A percentile compares a stretch with the other conserved stretches of the same genome.
Evolutionary conservation across 2,113 vertebrate species (phyloP).

Genomic region (Trichomycterus rosablanca): DNA sequence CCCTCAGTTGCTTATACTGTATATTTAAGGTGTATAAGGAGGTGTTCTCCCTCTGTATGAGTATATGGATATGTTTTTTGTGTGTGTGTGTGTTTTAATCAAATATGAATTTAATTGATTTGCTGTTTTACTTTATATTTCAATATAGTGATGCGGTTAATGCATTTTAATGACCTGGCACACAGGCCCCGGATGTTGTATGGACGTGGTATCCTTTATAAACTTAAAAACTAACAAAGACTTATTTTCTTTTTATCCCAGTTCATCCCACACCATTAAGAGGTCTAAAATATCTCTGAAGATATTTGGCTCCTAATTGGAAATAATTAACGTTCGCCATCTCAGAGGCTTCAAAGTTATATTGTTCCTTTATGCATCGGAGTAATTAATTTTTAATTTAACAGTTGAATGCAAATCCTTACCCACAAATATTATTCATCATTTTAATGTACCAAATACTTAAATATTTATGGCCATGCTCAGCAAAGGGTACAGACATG

Average conservation of each 20-base stretch:
- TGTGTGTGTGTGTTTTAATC: conserved; percentile 37
- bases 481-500: conserved; percentile 42
- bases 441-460: conserved; percentile 49
- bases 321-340: conserved; percentile 57
- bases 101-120: conserved; percentile 41
- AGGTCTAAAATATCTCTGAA: conserved; percentile 51
- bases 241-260: conserved; percentile 40
- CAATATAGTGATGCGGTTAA: conserved; percentile 40
- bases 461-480: conserved; percentile 53
- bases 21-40: too few species aligned
- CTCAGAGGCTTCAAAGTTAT: conserved; percentile 53
- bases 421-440: conserved; percentile 53
- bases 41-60: too few species aligned
- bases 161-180: conserved; percentile 40
- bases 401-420: conserved; percentile 55
- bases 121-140: conserved; percentile 34
- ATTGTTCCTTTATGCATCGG: conserved; percentile 52
- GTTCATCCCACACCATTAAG: conserved; percentile 48
- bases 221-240: conserved; percentile 45
- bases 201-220: conserved; percentile 43
- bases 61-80: too few species aligned
- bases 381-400: conserved; percentile 58
- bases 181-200: conserved; percentile 30
- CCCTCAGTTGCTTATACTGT: too few species aligned
- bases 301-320: conserved; percentile 52